Evolutionary conservation across 92 coral and sea anemone genomes (phyloP).

Genomic region (Zoanthus sociatus): DNA sequence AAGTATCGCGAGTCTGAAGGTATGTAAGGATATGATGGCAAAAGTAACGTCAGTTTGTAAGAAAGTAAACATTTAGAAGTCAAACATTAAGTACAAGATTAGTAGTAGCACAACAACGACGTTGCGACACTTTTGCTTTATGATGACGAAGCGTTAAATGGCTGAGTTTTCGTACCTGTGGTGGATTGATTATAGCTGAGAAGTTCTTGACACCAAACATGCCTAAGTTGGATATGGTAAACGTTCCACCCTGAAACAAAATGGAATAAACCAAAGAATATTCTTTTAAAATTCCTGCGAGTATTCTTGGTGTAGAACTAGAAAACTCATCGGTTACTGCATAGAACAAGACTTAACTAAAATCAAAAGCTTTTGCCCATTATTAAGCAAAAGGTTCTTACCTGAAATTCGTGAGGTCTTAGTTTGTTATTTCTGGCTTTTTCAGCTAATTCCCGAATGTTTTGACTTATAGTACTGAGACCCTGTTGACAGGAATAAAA

Average conservation of each 20-base stretch:
- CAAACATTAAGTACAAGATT: too few relatives aligned
- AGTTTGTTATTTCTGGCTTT: constrained; percentile 92
- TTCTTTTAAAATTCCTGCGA: not conserved
- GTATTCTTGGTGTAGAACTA: not conserved
- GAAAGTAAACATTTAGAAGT: too few relatives aligned
- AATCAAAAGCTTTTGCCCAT: not conserved
- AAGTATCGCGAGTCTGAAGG: too few relatives aligned
- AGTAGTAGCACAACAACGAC: too few relatives aligned
- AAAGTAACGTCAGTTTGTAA: too few relatives aligned
- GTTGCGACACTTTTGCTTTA: too few relatives aligned
- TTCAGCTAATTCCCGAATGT: constrained; percentile 79
- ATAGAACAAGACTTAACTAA: not conserved
- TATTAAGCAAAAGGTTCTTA: not conserved
- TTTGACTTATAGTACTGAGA: constrained; percentile 77
- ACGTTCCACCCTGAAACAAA: constrained; percentile 82
- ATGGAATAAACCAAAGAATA: not conserved
- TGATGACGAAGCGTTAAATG: too few relatives aligned
- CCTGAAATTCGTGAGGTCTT: constrained; percentile 98
- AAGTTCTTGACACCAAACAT: constrained; percentile 96
- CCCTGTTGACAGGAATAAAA: constrained; percentile 64
- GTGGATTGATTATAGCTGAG: constrained; percentile 97
- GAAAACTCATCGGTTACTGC: not conserved
- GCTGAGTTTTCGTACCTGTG: constrained; percentile 73
- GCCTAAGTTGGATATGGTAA: constrained; percentile 95
- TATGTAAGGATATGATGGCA: too few relatives aligned